Conservation (phyloP, 2,113 vertebrate genomes). For the Carassius carassius region DNA sequence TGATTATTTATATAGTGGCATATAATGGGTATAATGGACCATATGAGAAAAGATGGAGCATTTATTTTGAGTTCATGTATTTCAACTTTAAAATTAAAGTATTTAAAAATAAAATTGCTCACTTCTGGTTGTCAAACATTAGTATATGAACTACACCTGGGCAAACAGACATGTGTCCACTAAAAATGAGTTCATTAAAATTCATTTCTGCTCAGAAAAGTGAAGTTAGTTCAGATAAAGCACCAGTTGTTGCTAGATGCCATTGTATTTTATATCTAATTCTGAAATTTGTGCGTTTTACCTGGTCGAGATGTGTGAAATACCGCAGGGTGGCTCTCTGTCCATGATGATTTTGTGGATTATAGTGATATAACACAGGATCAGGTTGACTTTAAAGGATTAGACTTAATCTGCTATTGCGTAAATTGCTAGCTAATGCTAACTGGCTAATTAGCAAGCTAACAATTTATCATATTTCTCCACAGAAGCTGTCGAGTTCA, state of each 20-base stretch:
- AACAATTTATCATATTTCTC: background rate
- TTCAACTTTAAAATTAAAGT: background rate
- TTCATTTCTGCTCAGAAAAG: background rate
- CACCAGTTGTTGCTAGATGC: background rate
- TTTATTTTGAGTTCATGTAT: background rate
- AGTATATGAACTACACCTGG: background rate
- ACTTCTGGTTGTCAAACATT: too few species aligned
- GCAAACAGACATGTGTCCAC: background rate
- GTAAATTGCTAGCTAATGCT: background rate
- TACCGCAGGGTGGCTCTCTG: background rate
- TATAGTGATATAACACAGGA: constrained; percentile 54
- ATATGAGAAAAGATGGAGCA: background rate
- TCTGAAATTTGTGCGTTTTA: background rate
- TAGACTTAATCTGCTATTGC: background rate
- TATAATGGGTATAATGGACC: background rate
- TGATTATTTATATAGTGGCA: background rate
- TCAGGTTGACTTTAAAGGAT: background rate
- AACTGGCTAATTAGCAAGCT: background rate
- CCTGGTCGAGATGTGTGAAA: background rate
- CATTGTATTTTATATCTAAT: background rate
- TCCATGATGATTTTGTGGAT: constrained; percentile 23
- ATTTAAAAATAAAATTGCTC: too few species aligned
- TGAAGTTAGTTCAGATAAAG: background rate
- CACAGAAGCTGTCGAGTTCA: constrained; percentile 84
- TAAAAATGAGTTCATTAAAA: background rate